Evolutionary conservation across 2,113 vertebrate genomes (phyloP).

Genomic region (Rafetus swinhoei): DNA sequence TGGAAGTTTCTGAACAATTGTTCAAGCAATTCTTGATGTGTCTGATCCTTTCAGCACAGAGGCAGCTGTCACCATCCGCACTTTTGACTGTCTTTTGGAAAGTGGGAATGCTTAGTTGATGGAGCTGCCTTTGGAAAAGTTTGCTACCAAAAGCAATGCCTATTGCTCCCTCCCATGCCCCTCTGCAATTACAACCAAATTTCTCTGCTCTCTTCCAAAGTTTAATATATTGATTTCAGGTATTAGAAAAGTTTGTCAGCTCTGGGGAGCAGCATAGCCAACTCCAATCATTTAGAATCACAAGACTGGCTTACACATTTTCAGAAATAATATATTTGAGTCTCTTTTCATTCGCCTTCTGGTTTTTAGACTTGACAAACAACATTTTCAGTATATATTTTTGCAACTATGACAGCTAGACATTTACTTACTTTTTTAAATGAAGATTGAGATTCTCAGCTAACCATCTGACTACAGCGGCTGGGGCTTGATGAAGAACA

Average conservation of each 20-base stretch:
- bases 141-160: constrained; percentile 53
- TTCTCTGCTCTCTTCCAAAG: not conserved
- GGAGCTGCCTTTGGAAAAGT: constrained; percentile 42
- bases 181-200: constrained; percentile 46
- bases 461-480: no score
- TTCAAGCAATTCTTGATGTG: constrained; percentile 62
- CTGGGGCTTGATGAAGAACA: no score
- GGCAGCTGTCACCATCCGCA: constrained; percentile 38
- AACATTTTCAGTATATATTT: not conserved
- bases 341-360: not conserved
- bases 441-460: no score
- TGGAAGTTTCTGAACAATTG: constrained; percentile 56
- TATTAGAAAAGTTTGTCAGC: not conserved
- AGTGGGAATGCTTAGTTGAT: constrained; percentile 47
- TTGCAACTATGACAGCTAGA: not conserved
- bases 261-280: not conserved
- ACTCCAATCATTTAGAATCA: not conserved
- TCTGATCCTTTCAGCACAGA: constrained; percentile 42
- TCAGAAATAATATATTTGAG: not conserved
- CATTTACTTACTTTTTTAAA: no score
- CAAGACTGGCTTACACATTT: not conserved
- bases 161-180: constrained; percentile 34
- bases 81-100: constrained; percentile 24
- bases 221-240: not conserved
- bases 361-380: not conserved